Evolutionary conservation across 2,113 vertebrate species (phyloP).

Genomic region (Hippopotamus amphibius): DNA sequence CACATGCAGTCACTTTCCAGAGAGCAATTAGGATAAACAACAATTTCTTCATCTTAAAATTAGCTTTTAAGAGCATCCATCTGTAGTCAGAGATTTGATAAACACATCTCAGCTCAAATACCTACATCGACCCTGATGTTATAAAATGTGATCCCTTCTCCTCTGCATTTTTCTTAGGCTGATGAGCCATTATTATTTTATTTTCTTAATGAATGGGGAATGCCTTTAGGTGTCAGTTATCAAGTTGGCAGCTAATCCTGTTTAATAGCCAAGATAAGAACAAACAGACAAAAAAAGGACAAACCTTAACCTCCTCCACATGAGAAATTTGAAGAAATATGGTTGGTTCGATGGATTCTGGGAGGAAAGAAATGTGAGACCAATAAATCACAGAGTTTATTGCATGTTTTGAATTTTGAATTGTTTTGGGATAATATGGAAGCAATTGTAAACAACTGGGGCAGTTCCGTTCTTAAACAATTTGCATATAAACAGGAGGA

Average conservation of each 20-base stretch:
- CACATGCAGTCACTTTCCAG: background rate
- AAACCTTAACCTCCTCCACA: background rate
- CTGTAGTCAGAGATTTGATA: background rate
- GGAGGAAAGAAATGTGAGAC: background rate
- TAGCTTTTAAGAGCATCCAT: background rate
- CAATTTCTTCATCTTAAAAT: background rate
- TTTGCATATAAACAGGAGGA: background rate
- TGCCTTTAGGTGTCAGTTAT: background rate
- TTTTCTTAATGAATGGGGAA: background rate
- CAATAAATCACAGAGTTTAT: background rate
- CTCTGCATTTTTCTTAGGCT: background rate
- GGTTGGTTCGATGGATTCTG: background rate
- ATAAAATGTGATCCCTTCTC: background rate
- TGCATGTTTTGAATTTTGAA: slow-evolving; percentile 51
- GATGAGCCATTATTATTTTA: background rate
- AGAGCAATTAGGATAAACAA: background rate
- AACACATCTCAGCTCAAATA: background rate
- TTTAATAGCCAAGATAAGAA: slow-evolving; percentile 31
- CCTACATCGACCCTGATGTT: background rate
- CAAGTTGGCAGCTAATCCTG: background rate
- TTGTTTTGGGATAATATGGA: background rate
- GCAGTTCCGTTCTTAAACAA: background rate
- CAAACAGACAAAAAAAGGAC: background rate
- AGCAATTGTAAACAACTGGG: background rate
- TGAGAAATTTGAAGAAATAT: background rate